phyloP scores from a whole-genome alignment of 1,140 invertebrate genomes.

The Chrysomallon squamiferum region DNA sequence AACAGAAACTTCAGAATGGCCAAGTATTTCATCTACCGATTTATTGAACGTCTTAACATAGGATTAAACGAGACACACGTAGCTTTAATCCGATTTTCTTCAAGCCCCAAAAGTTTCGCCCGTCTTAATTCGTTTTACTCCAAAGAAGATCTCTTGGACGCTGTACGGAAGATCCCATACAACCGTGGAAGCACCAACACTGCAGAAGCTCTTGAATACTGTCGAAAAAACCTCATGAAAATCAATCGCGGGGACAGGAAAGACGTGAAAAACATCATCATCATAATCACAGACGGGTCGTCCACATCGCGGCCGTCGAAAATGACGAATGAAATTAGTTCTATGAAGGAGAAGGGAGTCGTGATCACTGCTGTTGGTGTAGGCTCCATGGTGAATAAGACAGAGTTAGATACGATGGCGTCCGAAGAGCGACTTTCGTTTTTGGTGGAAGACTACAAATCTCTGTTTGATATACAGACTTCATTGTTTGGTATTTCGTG shows the following conservation, averaged over 20 bases:
- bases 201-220: constrained; percentile 36
- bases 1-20: constrained; percentile 41
- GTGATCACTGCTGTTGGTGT: constrained; percentile 47
- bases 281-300: constrained; percentile 41
- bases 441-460: constrained; percentile 35
- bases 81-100: constrained; percentile 22
- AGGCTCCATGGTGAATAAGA: constrained; percentile 27
- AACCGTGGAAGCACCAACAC: constrained; percentile 41
- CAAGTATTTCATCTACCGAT: constrained; percentile 44
- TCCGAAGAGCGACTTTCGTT: constrained; percentile 28
- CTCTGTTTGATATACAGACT: constrained; percentile 34
- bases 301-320: constrained; percentile 17
- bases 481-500: constrained; percentile 7
- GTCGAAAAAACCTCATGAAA: constrained; percentile 36
- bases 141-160: constrained; percentile 18
- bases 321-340: constrained; percentile 1
- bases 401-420: constrained; percentile 37
- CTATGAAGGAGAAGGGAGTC: constrained; percentile 18
- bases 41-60: constrained; percentile 37
- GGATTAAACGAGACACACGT: constrained; percentile 20
- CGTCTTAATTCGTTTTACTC: constrained; percentile 46
- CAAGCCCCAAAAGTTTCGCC: constrained; percentile 43
- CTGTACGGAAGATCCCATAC: constrained; percentile 26
- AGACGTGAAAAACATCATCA: constrained; percentile 37
- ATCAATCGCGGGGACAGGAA: constrained; percentile 36